A percentile compares a stretch with the other conserved stretches of the same genome.
These are phyloP conservation scores for Alaudala cheleensis DNA, from an alignment of 2,113 vertebrate species.

Conservation along the genomic window DNA sequence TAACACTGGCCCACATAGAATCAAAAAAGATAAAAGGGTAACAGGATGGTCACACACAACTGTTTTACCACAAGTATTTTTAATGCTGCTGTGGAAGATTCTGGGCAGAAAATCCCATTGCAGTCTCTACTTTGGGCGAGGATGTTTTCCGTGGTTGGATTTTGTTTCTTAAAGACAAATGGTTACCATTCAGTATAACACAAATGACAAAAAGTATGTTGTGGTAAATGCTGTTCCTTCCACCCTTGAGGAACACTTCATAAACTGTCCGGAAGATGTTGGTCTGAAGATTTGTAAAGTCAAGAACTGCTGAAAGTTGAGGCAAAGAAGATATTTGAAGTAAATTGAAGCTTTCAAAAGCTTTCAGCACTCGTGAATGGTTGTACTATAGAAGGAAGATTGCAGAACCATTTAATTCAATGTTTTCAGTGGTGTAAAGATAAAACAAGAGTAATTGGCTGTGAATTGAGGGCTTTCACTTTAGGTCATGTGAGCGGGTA, in stretches of 20 bases:
- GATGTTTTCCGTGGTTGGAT: neutral
- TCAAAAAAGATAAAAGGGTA: neutral
- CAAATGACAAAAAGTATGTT: neutral
- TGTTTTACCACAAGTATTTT: neutral
- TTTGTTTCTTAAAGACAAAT: neutral
- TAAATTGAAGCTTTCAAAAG: neutral
- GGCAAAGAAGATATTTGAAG: neutral
- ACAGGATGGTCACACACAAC: rapidly evolving
- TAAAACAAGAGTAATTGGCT: neutral
- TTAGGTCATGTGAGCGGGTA: neutral
- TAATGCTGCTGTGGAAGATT: neutral
- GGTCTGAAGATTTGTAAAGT: neutral
- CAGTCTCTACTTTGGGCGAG: neutral
- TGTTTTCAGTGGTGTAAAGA: neutral
- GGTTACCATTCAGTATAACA: neutral
- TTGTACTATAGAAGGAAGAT: neutral
- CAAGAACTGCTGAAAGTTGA: neutral
- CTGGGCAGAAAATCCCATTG: neutral
- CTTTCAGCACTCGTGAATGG: neutral
- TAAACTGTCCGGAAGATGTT: neutral
- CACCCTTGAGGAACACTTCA: neutral
- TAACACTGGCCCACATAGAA: neutral
- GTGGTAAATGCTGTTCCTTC: neutral
- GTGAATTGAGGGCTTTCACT: neutral
- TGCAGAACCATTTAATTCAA: neutral